Percentiles rank a stretch among this genome's conserved stretches.
Conservation (phyloP, 2,888 invertebrate species). For the Cantharis nigra region DNA sequence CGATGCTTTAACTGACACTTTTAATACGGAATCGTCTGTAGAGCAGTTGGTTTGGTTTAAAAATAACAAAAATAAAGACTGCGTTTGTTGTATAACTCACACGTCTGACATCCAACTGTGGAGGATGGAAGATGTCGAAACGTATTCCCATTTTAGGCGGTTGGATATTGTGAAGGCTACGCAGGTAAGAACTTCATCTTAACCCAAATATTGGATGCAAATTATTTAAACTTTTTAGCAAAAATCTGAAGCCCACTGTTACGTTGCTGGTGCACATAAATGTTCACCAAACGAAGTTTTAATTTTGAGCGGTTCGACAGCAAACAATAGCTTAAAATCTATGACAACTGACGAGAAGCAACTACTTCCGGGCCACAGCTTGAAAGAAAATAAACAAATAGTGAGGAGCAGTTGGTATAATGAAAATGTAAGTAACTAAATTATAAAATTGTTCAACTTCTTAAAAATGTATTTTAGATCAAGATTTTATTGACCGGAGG, state of each 20-base stretch:
- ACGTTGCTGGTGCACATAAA: constrained; percentile 66
- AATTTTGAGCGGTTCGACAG: constrained; percentile 69
- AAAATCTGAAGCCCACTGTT: constrained; percentile 65
- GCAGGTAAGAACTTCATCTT: constrained; percentile 53
- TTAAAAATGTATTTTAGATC: constrained; percentile 54
- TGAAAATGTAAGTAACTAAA: constrained; percentile 60
- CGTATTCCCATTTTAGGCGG: constrained; percentile 62
- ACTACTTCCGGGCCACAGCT: constrained; percentile 61
- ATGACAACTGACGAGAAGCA: constrained; percentile 56
- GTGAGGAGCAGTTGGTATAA: constrained; percentile 72
- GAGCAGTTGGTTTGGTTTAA: constrained; percentile 64
- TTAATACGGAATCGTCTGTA: constrained; percentile 81
- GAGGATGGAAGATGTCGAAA: constrained; percentile 66
- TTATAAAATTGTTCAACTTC: no score
- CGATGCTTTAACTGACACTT: constrained; percentile 75
- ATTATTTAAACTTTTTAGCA: constrained; percentile 56
- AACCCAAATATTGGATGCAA: not conserved
- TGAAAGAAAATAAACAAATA: constrained; percentile 69
- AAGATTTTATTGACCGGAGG: constrained; percentile 72
- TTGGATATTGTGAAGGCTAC: constrained; percentile 63
- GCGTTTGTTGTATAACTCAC: constrained; percentile 71
- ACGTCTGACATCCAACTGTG: constrained; percentile 74
- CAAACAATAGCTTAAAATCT: constrained; percentile 62
- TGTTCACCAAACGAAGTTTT: constrained; percentile 58
- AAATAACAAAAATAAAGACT: constrained; percentile 54